These are phyloP conservation scores for Stenurella melanura DNA, from an alignment of 2,888 invertebrate genomes.

Conservation along the genomic window DNA sequence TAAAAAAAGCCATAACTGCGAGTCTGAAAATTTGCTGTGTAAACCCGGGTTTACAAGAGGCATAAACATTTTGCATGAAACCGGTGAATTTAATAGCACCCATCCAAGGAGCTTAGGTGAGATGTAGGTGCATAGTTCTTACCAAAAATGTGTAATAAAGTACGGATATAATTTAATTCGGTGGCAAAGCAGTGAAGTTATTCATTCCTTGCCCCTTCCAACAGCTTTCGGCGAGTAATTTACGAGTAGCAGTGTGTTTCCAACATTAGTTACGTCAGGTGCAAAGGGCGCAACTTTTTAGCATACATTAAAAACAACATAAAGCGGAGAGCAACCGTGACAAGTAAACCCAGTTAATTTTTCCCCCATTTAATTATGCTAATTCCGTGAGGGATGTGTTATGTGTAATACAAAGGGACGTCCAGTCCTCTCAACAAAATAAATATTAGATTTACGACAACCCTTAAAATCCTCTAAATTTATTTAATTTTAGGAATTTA, in stretches of 20 bases:
- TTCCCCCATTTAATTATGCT: slow-evolving; percentile 52
- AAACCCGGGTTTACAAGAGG: neutral
- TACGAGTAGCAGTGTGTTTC: slow-evolving; percentile 53
- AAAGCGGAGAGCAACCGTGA: slow-evolving; percentile 49
- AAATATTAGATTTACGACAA: slow-evolving; percentile 19
- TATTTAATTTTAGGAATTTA: neutral
- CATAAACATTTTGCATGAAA: neutral
- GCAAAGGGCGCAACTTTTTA: slow-evolving; percentile 59
- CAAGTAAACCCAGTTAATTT: slow-evolving; percentile 48
- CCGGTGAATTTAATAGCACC: neutral
- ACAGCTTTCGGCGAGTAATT: slow-evolving; percentile 56
- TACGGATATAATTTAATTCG: slow-evolving; percentile 61
- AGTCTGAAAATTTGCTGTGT: neutral
- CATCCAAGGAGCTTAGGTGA: slow-evolving; percentile 14
- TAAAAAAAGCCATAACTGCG: neutral
- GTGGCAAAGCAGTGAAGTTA: slow-evolving; percentile 44
- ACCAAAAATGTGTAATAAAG: slow-evolving; percentile 62
- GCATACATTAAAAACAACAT: slow-evolving; percentile 59
- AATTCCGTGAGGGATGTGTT: slow-evolving; percentile 40
- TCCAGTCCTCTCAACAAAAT: neutral
- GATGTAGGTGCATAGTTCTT: slow-evolving; percentile 56
- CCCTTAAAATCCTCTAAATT: neutral
- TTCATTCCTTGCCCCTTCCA: slow-evolving; percentile 52
- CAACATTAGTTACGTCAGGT: slow-evolving; percentile 59
- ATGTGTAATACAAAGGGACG: slow-evolving; percentile 26